Evolutionary conservation across 2,888 invertebrate genomes (phyloP).

Genomic region (Sylvicola cinctus): DNA sequence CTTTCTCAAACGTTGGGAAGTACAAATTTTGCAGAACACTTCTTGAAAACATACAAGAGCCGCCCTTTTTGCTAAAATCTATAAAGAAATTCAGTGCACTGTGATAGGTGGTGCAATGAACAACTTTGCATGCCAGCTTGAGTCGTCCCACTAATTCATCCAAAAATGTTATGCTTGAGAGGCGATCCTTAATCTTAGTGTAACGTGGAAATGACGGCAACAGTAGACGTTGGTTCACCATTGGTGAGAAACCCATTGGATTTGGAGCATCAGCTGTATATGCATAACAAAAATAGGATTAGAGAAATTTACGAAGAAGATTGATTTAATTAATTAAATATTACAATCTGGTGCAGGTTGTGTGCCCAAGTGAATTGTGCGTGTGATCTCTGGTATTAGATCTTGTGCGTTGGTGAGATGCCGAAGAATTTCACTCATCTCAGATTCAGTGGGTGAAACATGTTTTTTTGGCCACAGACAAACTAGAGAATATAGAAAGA

Average conservation of each 20-base stretch:
- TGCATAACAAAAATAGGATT: not conserved
- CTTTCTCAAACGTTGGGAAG: constrained; percentile 23
- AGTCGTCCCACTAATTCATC: constrained; percentile 65
- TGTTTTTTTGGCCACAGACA: constrained; percentile 28
- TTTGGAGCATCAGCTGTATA: constrained; percentile 43
- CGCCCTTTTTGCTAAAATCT: constrained; percentile 69
- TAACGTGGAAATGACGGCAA: constrained; percentile 98
- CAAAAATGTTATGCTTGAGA: constrained; percentile 46
- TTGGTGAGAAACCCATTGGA: constrained; percentile 88
- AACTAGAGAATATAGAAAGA: constrained; percentile 59
- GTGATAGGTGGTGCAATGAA: constrained; percentile 57
- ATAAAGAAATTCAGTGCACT: constrained; percentile 81
- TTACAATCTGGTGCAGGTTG: constrained; percentile 33
- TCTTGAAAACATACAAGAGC: constrained; percentile 79
- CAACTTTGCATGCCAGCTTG: constrained; percentile 62
- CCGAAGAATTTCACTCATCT: constrained; percentile 56
- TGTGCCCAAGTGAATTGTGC: constrained; percentile 51
- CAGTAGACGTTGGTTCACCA: constrained; percentile 82
- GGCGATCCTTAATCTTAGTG: constrained; percentile 65
- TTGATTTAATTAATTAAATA: constrained; percentile 6
- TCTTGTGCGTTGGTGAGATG: constrained; percentile 62
- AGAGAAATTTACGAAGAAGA: not conserved
- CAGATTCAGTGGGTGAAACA: constrained; percentile 26
- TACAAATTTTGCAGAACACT: constrained; percentile 74
- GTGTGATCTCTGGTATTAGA: constrained; percentile 58